phyloP scores from a whole-genome alignment of 35 echinoderm and acorn worm species.

The Chiridota heheva region DNA sequence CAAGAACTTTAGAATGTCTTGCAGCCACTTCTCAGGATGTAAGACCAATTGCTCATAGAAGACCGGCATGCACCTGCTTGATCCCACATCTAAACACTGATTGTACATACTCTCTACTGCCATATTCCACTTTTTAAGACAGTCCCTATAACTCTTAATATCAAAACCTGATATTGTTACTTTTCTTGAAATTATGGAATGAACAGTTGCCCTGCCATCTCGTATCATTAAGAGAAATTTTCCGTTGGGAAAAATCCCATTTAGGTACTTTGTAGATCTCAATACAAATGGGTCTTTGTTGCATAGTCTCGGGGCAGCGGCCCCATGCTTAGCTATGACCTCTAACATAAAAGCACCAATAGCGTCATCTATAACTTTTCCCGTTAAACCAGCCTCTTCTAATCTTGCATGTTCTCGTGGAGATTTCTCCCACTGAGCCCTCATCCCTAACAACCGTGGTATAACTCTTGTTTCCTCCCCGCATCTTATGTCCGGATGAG shows the following conservation, averaged over 20 bases:
- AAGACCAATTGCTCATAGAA: conserved; percentile 89
- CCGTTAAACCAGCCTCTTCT: conserved; percentile 81
- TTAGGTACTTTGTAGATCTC: conserved; percentile 85
- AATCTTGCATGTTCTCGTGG: conserved; percentile 79
- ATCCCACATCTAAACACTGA: conserved; percentile 78
- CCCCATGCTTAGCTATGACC: conserved; percentile 93
- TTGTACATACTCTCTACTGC: conserved; percentile 89
- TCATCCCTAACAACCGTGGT: conserved; percentile 81
- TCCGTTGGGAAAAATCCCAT: conserved; percentile 82
- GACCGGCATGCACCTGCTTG: conserved; percentile 64
- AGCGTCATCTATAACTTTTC: conserved; percentile 81
- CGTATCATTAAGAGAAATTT: conserved; percentile 97
- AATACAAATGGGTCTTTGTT: conserved; percentile 96
- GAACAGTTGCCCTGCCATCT: conserved; percentile 91
- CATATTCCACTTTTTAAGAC: conserved; percentile 92
- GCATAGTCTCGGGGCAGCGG: conserved; percentile 80
- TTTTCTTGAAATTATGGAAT: conserved; percentile 94
- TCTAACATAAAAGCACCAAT: conserved; percentile 93
- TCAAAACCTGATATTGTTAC: conserved; percentile 93
- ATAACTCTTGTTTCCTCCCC: conserved; percentile 95
- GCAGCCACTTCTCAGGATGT: conserved; percentile 83
- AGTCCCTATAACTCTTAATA: conserved; percentile 85
- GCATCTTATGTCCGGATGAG: conserved; percentile 81
- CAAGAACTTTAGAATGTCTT: conserved; percentile 72
- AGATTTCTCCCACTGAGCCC: conserved; percentile 82